A percentile compares a stretch with the other conserved stretches of the same genome.
Conservation (phyloP, 2,113 vertebrate species). For the Sceloporus tristichus region DNA sequence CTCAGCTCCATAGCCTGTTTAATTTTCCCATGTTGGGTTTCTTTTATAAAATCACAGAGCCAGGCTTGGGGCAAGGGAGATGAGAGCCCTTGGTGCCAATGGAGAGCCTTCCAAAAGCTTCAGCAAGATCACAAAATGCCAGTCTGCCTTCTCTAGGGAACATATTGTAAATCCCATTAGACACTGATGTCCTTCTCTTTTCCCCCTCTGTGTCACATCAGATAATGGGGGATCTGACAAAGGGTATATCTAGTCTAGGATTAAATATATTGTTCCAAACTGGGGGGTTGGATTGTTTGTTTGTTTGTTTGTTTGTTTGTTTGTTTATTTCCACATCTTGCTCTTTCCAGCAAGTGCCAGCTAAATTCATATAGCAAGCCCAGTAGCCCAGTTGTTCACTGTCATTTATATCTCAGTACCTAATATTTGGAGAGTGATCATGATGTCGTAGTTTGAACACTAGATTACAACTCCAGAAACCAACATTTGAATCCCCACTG, state of each 20-base stretch:
- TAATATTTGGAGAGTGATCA: background rate
- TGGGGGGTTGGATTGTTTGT: too few species aligned
- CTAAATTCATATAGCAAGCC: background rate
- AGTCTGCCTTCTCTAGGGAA: background rate
- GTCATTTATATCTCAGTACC: background rate
- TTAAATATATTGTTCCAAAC: background rate
- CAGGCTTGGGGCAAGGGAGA: background rate
- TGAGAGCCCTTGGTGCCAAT: background rate
- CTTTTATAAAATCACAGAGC: background rate
- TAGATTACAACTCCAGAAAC: too few species aligned
- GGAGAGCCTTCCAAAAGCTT: background rate
- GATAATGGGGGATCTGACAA: background rate
- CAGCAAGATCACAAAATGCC: background rate
- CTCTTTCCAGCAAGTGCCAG: background rate
- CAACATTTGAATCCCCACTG: too few species aligned
- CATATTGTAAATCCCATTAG: background rate
- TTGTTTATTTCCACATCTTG: background rate
- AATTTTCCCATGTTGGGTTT: background rate
- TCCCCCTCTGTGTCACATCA: background rate
- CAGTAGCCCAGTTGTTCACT: background rate
- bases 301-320: too few species aligned
- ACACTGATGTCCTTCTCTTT: background rate
- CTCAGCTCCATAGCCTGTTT: background rate
- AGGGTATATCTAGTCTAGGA: background rate
- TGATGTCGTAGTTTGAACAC: too few species aligned